Conservation (phyloP, 2,797 vertebrate species). For the Xerus rutilus region DNA sequence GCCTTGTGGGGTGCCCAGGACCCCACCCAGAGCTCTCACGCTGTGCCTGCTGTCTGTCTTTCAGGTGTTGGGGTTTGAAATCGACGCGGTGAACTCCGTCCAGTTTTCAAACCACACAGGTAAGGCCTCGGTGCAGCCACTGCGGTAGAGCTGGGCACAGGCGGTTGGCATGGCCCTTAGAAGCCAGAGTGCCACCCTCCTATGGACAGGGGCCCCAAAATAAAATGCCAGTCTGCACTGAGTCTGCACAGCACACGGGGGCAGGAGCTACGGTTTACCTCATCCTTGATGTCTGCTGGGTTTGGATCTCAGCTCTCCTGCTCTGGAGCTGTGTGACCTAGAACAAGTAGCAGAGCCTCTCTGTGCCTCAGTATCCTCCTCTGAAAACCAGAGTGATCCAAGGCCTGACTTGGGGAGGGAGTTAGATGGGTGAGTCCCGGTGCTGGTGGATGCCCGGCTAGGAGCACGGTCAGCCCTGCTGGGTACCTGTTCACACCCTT, state of each 20-base stretch:
- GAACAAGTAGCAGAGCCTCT: not conserved
- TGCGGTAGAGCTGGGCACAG: rapidly evolving
- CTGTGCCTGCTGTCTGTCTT: slow-evolving; percentile 66
- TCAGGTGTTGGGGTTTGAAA: slow-evolving; percentile 98
- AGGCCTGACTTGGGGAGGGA: not conserved
- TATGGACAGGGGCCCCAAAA: rapidly evolving
- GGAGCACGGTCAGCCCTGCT: not conserved
- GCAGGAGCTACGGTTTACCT: not conserved
- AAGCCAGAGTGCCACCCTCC: rapidly evolving
- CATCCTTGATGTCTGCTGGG: not conserved
- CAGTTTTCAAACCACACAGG: slow-evolving; percentile 99
- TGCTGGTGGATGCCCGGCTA: not conserved
- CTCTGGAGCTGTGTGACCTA: not conserved
- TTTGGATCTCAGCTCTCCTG: not conserved
- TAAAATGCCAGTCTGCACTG: rapidly evolving
- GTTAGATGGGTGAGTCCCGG: not conserved
- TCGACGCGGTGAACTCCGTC: slow-evolving; percentile 98
- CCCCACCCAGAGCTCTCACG: not conserved
- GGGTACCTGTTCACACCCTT: rapidly evolving
- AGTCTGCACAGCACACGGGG: rapidly evolving
- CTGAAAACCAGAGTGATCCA: not conserved
- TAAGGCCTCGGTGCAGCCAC: slow-evolving; percentile 78
- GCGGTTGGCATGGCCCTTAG: not conserved
- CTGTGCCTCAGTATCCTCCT: not conserved
- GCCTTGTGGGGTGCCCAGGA: rapidly evolving